A percentile compares a stretch with the other conserved stretches of the same genome.
phyloP scores from a whole-genome alignment of 2,888 invertebrate genomes.

The Salpingus planirostris region DNA sequence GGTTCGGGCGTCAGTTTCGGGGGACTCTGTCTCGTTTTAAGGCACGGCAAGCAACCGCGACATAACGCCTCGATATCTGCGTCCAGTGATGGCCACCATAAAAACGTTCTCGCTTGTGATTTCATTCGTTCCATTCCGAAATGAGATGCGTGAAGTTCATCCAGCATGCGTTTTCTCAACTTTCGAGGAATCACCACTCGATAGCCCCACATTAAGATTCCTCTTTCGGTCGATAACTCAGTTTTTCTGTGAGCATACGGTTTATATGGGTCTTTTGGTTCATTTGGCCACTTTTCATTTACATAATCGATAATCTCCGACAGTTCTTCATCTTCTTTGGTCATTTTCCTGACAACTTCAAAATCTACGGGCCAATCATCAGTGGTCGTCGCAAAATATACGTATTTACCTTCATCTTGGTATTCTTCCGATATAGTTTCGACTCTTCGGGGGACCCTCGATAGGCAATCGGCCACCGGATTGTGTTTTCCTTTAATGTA shows the following conservation, averaged over 20 bases:
- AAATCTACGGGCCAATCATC: not conserved
- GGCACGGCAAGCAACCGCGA: not conserved
- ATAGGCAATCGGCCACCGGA: not conserved
- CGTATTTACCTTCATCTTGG: not conserved
- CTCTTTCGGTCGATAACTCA: not conserved
- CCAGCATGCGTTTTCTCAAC: not conserved
- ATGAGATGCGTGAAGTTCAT: not conserved
- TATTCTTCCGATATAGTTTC: not conserved
- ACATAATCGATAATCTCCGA: not conserved
- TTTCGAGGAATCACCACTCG: not conserved
- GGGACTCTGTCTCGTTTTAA: not conserved
- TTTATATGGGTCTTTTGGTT: not conserved
- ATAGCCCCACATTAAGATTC: not conserved
- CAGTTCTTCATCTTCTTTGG: not conserved
- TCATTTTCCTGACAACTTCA: not conserved
- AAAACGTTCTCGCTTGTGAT: not conserved
- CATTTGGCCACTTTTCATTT: not conserved
- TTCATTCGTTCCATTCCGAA: not conserved
- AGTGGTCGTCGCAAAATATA: not conserved
- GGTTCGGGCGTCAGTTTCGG: not conserved
- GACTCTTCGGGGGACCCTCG: not conserved
- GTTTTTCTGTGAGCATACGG: not conserved
- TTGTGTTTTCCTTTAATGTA: conserved; percentile 1
- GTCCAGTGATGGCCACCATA: not conserved
- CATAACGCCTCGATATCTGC: not conserved